These are phyloP conservation scores for Pediacus dermestoides DNA, from an alignment of 2,888 invertebrate genomes.

Conservation along the genomic window DNA sequence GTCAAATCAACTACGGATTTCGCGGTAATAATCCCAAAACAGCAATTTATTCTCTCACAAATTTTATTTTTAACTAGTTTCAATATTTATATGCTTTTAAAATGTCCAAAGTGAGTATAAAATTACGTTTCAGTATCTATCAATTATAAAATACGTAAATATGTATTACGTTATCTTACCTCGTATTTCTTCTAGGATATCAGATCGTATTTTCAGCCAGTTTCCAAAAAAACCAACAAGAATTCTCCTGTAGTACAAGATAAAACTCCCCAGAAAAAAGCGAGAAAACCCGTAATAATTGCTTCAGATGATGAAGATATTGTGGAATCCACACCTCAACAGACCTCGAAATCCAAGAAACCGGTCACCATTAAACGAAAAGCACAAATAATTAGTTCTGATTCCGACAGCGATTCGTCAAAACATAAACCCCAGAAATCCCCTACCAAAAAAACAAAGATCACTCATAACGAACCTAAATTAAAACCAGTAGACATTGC, in stretches of 20 bases:
- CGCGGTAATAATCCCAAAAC: too few species aligned
- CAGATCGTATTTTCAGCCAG: slow-evolving; percentile 55
- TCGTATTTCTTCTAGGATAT: slow-evolving; percentile 57
- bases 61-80: too few species aligned
- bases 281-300: slow-evolving; percentile 35
- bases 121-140: too few species aligned
- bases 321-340: slow-evolving; percentile 55
- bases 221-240: slow-evolving; percentile 37
- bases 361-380: slow-evolving; percentile 31
- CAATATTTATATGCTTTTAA: too few species aligned
- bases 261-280: slow-evolving; percentile 41
- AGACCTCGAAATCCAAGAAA: slow-evolving; percentile 25
- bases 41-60: too few species aligned
- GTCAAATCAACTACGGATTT: too few species aligned
- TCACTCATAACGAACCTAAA: slow-evolving; percentile 30
- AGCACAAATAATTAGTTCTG: slow-evolving; percentile 31
- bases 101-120: too few species aligned
- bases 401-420: slow-evolving; percentile 33
- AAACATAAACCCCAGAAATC: slow-evolving; percentile 24
- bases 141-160: too few species aligned
- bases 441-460: slow-evolving; percentile 47
- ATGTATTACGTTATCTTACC: slow-evolving; percentile 2
- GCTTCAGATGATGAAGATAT: slow-evolving; percentile 58
- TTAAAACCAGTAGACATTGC: slow-evolving; percentile 51
- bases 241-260: slow-evolving; percentile 23